Evolutionary conservation across 2,888 invertebrate species (phyloP), one percentile per base, ranked within the genome.

Genomic region (Cerastis rubricosa): DNA sequence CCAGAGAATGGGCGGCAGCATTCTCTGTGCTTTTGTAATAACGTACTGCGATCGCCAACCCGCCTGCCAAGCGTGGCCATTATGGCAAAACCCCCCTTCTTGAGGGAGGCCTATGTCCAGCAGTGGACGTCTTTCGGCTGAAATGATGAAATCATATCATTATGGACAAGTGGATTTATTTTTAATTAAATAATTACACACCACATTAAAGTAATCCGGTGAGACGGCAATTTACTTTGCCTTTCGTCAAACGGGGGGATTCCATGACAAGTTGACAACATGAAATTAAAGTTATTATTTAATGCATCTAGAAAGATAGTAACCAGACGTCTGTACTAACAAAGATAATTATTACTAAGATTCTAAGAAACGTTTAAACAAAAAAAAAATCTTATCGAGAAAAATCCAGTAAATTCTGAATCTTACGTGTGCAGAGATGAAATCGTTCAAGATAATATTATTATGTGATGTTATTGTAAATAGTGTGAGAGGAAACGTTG

Each of bases 401-500:
- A 72, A 76, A 71, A 73, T 57, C 54, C 63, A 70, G 69, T 59
- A 71, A 73, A 49, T 45, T 54, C 59, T 17, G 47, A 57, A 64
- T 57, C 0, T 59, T 64, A 40, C 61, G 59, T 81, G 35, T 63
- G 71, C 35, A 65, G 12, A 59, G 59, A 71, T 80, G 51, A 65
- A 67, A 70, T 72, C 65, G 61, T 67, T 35, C 11, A 17, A 67
- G 76, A 70, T 80, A 72, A 59, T 14, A 57, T 66, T 12, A 63
- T 25, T 17, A 59, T 43, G 51, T 71, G n/a, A 80, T 45, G 25
- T 49, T 49, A 61, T 47, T 6, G 61, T 70, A 83, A 83, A 72
- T 83, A 72, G 22, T 63, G 74, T 83, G 22, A 9, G 40, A 57
- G 29, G 45, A 69, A 35, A 63, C 75, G 47, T 71, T 79, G 69